These are phyloP conservation scores for Plodia interpunctella DNA, from an alignment of 1,140 invertebrate genomes.

Conservation along the genomic window DNA sequence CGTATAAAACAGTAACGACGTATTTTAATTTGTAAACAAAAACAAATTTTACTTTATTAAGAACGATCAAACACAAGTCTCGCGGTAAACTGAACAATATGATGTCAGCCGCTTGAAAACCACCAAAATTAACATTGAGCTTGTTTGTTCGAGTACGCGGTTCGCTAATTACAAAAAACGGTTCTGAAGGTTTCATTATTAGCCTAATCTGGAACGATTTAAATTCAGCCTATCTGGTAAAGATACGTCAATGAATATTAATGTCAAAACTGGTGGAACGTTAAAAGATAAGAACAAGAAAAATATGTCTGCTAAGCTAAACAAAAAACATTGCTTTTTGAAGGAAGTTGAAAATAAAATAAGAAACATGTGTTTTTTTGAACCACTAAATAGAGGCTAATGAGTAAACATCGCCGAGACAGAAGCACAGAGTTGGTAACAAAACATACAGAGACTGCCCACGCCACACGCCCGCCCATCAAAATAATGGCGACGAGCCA, in stretches of 20 bases:
- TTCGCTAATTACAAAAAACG: constrained; percentile 25
- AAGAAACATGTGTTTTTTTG: constrained; percentile 13
- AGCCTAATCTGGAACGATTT: background rate
- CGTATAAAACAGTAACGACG: constrained; percentile 12
- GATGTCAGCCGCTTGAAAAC: constrained; percentile 54
- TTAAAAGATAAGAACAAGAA: too few relatives aligned
- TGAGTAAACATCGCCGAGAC: constrained; percentile 29
- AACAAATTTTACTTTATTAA: background rate
- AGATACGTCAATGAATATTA: background rate
- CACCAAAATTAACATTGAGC: constrained; percentile 49
- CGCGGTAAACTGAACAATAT: constrained; percentile 45
- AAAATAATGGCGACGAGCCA: constrained; percentile 71
- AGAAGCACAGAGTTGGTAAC: constrained; percentile 28
- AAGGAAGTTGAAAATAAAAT: constrained; percentile 16
- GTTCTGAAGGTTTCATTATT: constrained; percentile 8
- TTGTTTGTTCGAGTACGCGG: constrained; percentile 25
- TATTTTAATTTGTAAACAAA: background rate
- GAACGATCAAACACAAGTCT: constrained; percentile 36
- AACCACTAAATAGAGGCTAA: constrained; percentile 11
- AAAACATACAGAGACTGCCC: constrained; percentile 50
- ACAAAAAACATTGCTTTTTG: background rate
- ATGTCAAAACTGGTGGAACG: too few relatives aligned
- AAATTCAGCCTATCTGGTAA: background rate
- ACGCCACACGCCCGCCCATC: constrained; percentile 50
- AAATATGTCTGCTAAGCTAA: background rate